Conservation (phyloP, 2,113 vertebrate species). For the Polypterus bichir region DNA sequence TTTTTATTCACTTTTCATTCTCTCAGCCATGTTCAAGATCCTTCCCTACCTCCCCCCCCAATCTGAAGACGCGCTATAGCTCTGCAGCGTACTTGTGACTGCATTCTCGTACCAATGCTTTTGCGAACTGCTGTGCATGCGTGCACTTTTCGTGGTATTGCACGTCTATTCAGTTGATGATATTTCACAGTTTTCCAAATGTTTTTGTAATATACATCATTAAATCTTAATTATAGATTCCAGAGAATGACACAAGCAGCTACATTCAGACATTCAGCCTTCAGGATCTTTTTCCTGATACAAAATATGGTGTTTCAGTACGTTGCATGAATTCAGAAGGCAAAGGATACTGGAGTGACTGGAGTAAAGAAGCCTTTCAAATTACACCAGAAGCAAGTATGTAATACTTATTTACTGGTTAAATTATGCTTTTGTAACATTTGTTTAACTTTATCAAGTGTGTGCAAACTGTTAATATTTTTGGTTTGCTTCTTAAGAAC, state of each 20-base stretch:
- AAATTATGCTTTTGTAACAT: neutral
- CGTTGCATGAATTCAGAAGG: constrained; percentile 42
- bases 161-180: too few species aligned
- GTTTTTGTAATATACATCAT: neutral
- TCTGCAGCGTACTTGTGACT: too few species aligned
- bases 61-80: too few species aligned
- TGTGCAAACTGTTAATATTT: neutral
- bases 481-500: constrained; percentile 43
- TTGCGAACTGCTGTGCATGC: too few species aligned
- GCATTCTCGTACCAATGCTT: too few species aligned
- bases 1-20: too few species aligned
- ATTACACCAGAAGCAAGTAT: constrained; percentile 68
- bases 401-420: constrained; percentile 23
- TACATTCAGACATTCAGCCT: constrained; percentile 59
- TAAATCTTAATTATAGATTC: constrained; percentile 46
- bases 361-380: constrained; percentile 53
- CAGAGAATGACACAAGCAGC: constrained; percentile 37
- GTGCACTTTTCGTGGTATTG: too few species aligned
- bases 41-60: too few species aligned
- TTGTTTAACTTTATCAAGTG: neutral
- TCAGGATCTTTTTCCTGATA: constrained; percentile 63
- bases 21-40: too few species aligned
- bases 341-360: constrained; percentile 73
- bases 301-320: constrained; percentile 58
- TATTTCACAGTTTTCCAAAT: too few species aligned